These are phyloP conservation scores for Urocynchramus pylzowi DNA, from an alignment of 2,113 vertebrate genomes.

Conservation along the genomic window DNA sequence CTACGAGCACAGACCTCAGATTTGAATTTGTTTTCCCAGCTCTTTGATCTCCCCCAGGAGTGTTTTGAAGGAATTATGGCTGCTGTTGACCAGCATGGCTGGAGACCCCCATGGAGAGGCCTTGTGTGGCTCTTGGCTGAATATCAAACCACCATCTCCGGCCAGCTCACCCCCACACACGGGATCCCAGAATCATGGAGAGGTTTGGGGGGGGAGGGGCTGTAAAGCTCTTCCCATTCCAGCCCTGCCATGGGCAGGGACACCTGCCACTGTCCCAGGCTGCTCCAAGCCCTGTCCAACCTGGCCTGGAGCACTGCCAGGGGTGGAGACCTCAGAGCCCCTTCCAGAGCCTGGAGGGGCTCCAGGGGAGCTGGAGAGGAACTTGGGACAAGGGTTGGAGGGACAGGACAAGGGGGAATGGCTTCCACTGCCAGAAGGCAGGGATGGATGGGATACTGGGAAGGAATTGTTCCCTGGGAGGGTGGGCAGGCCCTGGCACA, in stretches of 20 bases:
- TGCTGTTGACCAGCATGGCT: neutral
- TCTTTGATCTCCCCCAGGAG: neutral
- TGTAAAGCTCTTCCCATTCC: neutral
- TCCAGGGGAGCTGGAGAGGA: neutral
- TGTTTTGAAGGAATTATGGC: neutral
- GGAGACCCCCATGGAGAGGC: neutral
- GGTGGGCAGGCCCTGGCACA: neutral
- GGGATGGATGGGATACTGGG: fast-evolving
- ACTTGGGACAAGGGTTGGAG: fast-evolving
- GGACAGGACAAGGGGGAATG: neutral
- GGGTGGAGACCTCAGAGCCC: neutral
- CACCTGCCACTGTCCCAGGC: neutral
- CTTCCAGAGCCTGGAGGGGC: neutral
- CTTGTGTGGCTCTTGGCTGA: neutral
- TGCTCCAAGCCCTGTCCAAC: neutral
- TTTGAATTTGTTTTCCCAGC: neutral
- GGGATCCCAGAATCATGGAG: neutral
- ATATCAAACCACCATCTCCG: neutral
- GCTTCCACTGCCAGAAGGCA: neutral
- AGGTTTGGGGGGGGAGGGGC: neutral
- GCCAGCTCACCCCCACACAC: neutral
- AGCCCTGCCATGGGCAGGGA: neutral
- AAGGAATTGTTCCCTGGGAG: neutral
- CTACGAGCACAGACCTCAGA: neutral
- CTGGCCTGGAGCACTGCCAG: neutral